phyloP scores from a whole-genome alignment of 2,888 invertebrate genomes.

The Andrena bicolor region DNA sequence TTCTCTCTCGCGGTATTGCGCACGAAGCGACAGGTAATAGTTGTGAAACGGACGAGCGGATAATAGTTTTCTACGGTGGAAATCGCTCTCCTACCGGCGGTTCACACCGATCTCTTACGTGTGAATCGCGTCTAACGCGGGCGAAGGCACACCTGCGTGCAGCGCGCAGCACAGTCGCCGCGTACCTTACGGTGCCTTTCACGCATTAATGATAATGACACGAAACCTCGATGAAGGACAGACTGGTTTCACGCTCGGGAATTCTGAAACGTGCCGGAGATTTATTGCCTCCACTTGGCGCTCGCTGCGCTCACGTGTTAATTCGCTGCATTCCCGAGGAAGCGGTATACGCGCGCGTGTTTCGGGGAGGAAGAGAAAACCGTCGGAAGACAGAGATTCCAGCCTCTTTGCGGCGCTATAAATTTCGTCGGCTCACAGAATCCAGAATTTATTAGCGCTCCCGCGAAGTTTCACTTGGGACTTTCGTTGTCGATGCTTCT shows the following conservation, averaged over 20 bases:
- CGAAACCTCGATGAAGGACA: conserved; percentile 71
- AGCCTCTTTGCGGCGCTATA: conserved; percentile 49
- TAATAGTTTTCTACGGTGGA: conserved; percentile 59
- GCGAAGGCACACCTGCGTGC: conserved; percentile 62
- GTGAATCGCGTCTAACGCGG: conserved; percentile 58
- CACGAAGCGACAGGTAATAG: conserved; percentile 42
- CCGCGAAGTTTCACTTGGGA: conserved; percentile 23
- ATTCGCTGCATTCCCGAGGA: conserved; percentile 60
- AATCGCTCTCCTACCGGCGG: conserved; percentile 50
- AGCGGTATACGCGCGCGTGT: conserved; percentile 17
- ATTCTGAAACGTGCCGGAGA: conserved; percentile 70
- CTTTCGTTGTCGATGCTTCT: conserved; percentile 4
- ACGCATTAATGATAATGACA: conserved; percentile 74
- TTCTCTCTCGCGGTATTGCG: conserved; percentile 37
- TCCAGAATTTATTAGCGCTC: conserved; percentile 50
- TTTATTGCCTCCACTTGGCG: conserved; percentile 66
- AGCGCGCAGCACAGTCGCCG: conserved; percentile 3
- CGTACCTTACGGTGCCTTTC: conserved; percentile 64
- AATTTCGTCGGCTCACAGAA: conserved; percentile 52
- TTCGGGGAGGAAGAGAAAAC: conserved; percentile 36
- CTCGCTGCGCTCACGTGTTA: conserved; percentile 64
- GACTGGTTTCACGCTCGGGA: conserved; percentile 65
- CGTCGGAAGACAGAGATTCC: conserved; percentile 32
- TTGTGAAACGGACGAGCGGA: conserved; percentile 60
- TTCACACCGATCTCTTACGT: conserved; percentile 46